Base-by-base conservation (phyloP, 2,113 vertebrate species). In the Sander lucioperca region DNA sequence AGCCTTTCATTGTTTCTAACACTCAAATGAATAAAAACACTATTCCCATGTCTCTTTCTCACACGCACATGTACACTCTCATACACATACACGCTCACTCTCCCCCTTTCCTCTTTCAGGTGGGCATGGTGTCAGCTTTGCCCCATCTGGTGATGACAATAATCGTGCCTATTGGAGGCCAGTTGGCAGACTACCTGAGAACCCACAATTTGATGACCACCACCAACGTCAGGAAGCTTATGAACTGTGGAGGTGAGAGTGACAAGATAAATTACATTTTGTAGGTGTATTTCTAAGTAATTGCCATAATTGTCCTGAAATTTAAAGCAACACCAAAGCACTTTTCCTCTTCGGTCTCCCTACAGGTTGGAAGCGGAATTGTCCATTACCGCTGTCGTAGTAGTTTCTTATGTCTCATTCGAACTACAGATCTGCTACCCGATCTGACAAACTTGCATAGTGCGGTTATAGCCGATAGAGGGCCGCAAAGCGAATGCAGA, bases 91-190 rank as follows among this genome's bases (percentile, higher is more conserved):
- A 19, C 4, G 43, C 36, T 27, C n/a, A 11, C 5, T 8, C 4
- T 54, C 48, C 56, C 10, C 7, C 59, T 36, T 43, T 79, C 74
- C 36, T 74, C 8, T 68, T 30, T 86, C 89, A 97, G 97, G 95
- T 96, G 86, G 97, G 97, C 76, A 80, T 97, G 84, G 94, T 98
- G 85, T 98, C 97, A 1, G 97, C 97, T 4, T 85, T 98, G 83
- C 97, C 97, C 21, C 97, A 98, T 92, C 94, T 98, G 89, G 97
- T 98, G 83, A 98, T 98, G 97, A 98, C 97, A 13, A 97, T 98
- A 87, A 93, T 97, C 1, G 97, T 98, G 72, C 97, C 97, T 74
- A 90, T 98, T 2, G 97, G 97, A 53, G 97, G 97, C 62, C 97
- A 98, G 94, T 91, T 98, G 67, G 97, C 97, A 0, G 97, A 98